Base-by-base conservation (phyloP, 2,113 vertebrate genomes). In the Dromas ardeola region DNA sequence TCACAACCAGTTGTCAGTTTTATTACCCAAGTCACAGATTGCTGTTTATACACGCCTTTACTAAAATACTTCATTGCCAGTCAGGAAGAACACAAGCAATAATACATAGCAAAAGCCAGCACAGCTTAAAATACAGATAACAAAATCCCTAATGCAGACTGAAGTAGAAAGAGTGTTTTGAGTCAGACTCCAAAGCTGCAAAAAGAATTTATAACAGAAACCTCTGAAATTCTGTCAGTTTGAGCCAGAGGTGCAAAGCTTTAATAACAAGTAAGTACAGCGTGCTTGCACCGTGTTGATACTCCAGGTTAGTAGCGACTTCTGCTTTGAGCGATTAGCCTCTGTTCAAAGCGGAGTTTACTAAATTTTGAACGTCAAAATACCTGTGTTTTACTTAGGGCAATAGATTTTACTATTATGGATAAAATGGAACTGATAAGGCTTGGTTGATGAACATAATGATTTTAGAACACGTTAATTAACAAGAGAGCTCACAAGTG, bases 401-500 rank as follows among this genome's bases (percentile, higher is more conserved):
- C 79, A 63, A 95, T 88, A 62, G 82, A 77, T 79, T 88, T 93
- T 71, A 74, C 81, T 97, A 7, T 77, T 90, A 78, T 38, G 80
- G 87, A 40, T 63, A 80, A 94, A 95, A 85, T 86, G 62, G 92
- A 80, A 92, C 88, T 15, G 71, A 77, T 85, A 88, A 95, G 95
- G 69, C 90, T 95, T 69, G 79, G 88, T 50, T 96, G 93, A 93
- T 96, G 96, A 96, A 90, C 86, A 40, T 96, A 89, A 96, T 94
- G 95, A 95, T 96, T 97, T 97, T 93, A 88, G 96, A 97, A 90
- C 79, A 82, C 90, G 88, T 96, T 96, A 95, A 96, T 97, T 96
- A 96, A 96, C 74, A 70, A 69, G 84, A 95, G 93, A 91, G 90
- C 90, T 94, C 90, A 82, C 87, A 91, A 97, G 92, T 94, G 93